Evolutionary conservation across 2,888 invertebrate genomes (phyloP), one percentile per base, ranked within the genome.

Genomic region (Micoletzkya japonica): DNA sequence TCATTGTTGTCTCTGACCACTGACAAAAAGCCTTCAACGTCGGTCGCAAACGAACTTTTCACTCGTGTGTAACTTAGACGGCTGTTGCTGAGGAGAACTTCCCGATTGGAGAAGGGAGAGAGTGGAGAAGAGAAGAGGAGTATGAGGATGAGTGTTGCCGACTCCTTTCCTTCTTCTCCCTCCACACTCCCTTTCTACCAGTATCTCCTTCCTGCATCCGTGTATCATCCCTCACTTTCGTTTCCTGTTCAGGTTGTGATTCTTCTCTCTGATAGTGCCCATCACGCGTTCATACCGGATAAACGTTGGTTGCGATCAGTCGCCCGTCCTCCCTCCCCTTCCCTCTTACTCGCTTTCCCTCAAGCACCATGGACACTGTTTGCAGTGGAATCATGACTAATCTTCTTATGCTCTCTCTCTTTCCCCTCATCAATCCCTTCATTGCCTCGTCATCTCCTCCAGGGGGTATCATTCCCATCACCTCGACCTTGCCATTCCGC

Each of bases 261-360:
- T 20, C 10, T 20, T 44, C 10, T 44, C 44, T 44, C 20, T 44
- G 44, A 44, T 44, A 14, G 44, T 14, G 20, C 20, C 10, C 10
- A 44, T 44, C 14, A 44, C 14, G 20, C 20, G 44, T 14, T 44
- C 44, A 44, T 14, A 44, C 44, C 44, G 20, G 44, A 44, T 20
- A 44, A 44, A 14, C 44, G 20, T 44, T 44, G 10, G 14, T 44
- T 44, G 44, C 20, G 44, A 14, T 14, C 44, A 10, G 20, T 56
- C 56, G 7, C 14, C 26, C 24, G 10, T 28, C 56, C 56, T 56
- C 56, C 26, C 24, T 24, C 56, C n/a, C 56, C 26, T 28, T 24
- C 56, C n/a, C 56, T 24, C 24, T 24, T 28, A 10, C 56, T 56
- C 56, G 7, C 56, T 56, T 24, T 56, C 56, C 26, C 56, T 56